Conservation (phyloP, 2,113 vertebrate genomes). For the Dromiciops gliroides region DNA sequence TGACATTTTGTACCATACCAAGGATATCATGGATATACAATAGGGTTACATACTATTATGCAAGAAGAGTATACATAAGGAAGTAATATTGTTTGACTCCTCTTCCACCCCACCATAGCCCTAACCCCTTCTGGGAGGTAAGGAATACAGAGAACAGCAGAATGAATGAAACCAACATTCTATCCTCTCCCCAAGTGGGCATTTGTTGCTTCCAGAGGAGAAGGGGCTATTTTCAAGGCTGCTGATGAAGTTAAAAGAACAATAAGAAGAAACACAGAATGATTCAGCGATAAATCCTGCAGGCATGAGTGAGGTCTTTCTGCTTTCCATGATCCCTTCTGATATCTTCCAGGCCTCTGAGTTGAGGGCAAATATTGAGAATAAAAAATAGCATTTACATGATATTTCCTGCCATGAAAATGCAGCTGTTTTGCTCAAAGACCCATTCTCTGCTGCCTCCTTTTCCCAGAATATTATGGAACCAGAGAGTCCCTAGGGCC, state of each 20-base stretch:
- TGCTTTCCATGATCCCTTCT: not conserved
- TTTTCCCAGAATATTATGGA: not conserved
- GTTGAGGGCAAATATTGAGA: not conserved
- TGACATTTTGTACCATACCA: not conserved
- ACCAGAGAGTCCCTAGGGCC: not conserved
- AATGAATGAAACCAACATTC: not conserved
- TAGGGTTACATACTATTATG: not conserved
- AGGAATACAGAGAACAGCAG: not conserved
- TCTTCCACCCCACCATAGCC: not conserved
- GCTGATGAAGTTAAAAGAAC: not conserved
- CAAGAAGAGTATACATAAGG: not conserved
- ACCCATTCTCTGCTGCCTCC: not conserved
- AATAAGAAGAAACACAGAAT: not conserved
- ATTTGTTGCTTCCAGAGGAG: not conserved
- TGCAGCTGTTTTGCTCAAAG: not conserved
- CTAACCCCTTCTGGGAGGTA: not conserved
- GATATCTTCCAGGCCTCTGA: not conserved
- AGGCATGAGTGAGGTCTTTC: not conserved
- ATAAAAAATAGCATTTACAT: not conserved
- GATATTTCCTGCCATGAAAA: not conserved
- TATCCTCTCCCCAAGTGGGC: not conserved
- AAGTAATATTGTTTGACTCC: not conserved
- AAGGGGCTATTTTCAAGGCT: not conserved
- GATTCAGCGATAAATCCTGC: not conserved
- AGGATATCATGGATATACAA: not conserved